Conservation (phyloP, 2,113 vertebrate species). For the Procavia capensis region DNA sequence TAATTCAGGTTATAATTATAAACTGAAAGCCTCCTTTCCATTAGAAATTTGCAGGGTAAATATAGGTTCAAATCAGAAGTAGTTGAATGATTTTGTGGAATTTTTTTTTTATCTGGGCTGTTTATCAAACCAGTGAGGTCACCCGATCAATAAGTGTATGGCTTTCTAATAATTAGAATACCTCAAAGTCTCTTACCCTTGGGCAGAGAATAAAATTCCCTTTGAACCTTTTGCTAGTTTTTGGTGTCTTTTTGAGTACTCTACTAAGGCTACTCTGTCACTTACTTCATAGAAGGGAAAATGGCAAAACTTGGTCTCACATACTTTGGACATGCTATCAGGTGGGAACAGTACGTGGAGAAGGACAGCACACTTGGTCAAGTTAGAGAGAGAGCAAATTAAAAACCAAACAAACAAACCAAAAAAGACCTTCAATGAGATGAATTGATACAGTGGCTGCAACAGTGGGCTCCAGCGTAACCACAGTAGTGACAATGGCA, state of each 20-base stretch:
- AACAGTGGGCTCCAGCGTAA: too few species aligned
- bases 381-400: too few species aligned
- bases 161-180: background rate
- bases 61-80: background rate
- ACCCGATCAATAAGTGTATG: background rate
- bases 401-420: too few species aligned
- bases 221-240: background rate
- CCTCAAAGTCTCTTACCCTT: background rate
- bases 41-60: background rate
- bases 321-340: too few species aligned
- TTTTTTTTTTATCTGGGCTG: background rate
- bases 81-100: background rate
- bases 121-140: background rate
- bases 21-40: background rate
- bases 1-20: too few species aligned
- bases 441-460: too few species aligned
- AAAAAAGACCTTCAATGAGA: too few species aligned
- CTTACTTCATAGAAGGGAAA: too few species aligned
- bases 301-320: too few species aligned
- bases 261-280: background rate
- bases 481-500: too few species aligned
- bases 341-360: too few species aligned
- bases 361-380: too few species aligned
- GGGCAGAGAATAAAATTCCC: background rate
- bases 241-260: background rate